Evolutionary conservation across 2,113 vertebrate species (phyloP), one percentile per base, ranked within the genome.

Genomic region (Glaucidium brasilianum): DNA sequence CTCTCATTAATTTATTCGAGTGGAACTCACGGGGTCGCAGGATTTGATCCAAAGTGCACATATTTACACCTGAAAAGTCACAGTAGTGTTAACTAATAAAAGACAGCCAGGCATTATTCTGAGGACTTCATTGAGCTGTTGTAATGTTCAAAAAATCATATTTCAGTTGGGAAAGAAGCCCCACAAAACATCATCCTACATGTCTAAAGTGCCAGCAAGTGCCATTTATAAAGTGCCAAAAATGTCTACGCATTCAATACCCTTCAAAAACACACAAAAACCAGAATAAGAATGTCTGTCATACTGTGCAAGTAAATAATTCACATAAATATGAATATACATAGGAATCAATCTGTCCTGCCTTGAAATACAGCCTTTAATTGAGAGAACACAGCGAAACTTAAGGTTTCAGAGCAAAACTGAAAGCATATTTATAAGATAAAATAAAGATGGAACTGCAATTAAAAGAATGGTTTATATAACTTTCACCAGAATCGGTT

Each of bases 141-240:
- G 69, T 30, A 49, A 85, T 49, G 72, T 30, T 41, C 35, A 55
- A 74, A 85, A 83, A 69, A 58, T 30, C 11, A 1, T 50, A 50
- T 69, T 94, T 82, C 66, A 90, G 3, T 55, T 50, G 37, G 53
- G 74, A 91, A 96, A 95, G 81, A 94, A 95, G 60, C 10, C 37
- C 45, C 84, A 90, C 59, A 60, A 90, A 96, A 90, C 93, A 90
- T 14, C 75, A 90, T 88, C 83, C 89, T 73, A 68, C 66, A 15
- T 84, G 43, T 84, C 88, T 93, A 7, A 92, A 95, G 92, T 60
- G 84, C 68, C 89, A 85, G 56, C 34, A 74, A 89, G 64, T 75
- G 91, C 71, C 88, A 93, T 90, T 97, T 93, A 83, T 88, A 77
- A 93, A 74, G 76, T 89, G 66, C 49, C 89, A 95, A 81, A 77